Evolutionary conservation across 1,140 invertebrate species (phyloP).

Genomic region (Agrypnia vestita): DNA sequence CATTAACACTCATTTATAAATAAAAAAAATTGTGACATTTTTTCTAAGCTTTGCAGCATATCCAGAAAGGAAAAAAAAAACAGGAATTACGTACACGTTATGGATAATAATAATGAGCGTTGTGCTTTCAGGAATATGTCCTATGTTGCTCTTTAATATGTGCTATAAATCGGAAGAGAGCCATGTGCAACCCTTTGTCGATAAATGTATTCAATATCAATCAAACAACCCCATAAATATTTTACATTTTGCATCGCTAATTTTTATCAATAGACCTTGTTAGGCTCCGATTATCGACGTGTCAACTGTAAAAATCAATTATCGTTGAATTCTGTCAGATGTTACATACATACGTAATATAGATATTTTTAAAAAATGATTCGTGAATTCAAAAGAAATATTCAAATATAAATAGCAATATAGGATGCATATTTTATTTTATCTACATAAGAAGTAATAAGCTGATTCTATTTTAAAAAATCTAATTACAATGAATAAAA

Average conservation of each 20-base stretch:
- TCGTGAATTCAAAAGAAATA: not conserved
- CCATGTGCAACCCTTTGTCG: conserved; percentile 18
- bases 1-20: too few relatives aligned
- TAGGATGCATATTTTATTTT: too few relatives aligned
- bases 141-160: not conserved
- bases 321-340: conserved; percentile 27
- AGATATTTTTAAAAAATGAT: conserved; percentile 10
- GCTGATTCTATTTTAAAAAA: too few relatives aligned
- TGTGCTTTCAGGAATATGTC: not conserved
- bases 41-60: not conserved
- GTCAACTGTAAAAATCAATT: conserved; percentile 57
- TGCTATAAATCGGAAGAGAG: not conserved
- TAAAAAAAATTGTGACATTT: too few relatives aligned
- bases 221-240: conserved; percentile 60
- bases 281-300: conserved; percentile 56
- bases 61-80: not conserved
- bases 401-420: too few relatives aligned
- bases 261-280: conserved; percentile 61
- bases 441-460: too few relatives aligned
- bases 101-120: not conserved
- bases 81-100: not conserved
- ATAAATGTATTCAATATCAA: conserved; percentile 56
- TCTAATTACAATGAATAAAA: too few relatives aligned
- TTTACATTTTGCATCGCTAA: conserved; percentile 61
- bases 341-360: conserved; percentile 11